phyloP scores from a whole-genome alignment of 2,888 invertebrate genomes.

The Trichacis sp. region DNA sequence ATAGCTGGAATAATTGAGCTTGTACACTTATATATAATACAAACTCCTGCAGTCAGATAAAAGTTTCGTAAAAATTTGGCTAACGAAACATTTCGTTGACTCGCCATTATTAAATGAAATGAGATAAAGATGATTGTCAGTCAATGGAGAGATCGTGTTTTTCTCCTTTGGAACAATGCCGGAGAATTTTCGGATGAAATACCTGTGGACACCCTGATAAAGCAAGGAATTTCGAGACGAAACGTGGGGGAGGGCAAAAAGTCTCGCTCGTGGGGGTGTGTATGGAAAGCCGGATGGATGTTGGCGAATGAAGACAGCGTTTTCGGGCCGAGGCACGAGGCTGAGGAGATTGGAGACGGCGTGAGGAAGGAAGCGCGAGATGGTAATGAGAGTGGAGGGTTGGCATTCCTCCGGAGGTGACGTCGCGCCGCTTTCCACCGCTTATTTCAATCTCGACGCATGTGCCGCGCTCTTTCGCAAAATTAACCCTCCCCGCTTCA shows the following conservation, averaged over 20 bases:
- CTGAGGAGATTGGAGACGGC: constrained; percentile 53
- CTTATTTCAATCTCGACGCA: constrained; percentile 57
- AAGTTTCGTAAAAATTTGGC: no score
- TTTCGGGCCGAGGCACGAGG: constrained; percentile 45
- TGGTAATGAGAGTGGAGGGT: constrained; percentile 69
- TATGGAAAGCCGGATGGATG: no score
- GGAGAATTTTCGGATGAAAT: no score
- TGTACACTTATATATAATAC: no score
- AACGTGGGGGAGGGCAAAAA: constrained; percentile 20
- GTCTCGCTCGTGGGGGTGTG: no score
- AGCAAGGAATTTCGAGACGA: no score
- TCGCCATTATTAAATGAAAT: no score
- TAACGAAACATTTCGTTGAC: no score
- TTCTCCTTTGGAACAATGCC: no score
- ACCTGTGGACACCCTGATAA: no score
- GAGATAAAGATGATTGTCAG: no score
- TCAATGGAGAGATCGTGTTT: no score
- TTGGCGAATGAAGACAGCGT: constrained; percentile 56
- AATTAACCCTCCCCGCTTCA: constrained; percentile 29
- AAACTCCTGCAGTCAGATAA: neutral
- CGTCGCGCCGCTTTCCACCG: constrained; percentile 45
- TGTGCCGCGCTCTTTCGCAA: constrained; percentile 38
- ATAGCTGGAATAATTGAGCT: constrained; percentile 7
- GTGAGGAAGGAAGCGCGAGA: constrained; percentile 64
- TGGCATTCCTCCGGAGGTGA: constrained; percentile 62